Evolutionary conservation across 2,888 invertebrate species (phyloP).

Genomic region (Macrophya alboannulata): DNA sequence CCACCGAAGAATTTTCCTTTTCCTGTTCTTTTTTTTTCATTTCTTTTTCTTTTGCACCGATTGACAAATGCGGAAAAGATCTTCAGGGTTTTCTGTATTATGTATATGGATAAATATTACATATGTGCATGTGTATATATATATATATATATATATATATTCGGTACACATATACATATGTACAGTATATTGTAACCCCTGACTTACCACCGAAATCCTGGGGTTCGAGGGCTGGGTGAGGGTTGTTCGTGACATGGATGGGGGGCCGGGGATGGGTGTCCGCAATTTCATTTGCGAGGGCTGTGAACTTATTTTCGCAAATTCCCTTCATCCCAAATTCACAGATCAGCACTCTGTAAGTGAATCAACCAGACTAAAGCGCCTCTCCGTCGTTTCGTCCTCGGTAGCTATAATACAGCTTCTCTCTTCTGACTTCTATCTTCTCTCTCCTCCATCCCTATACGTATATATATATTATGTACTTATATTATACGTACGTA

Average conservation of each 20-base stretch:
- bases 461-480: background rate
- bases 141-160: slow-evolving; percentile 55
- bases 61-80: background rate
- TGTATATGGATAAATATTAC: slow-evolving; percentile 46
- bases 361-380: slow-evolving; percentile 57
- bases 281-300: slow-evolving; percentile 66
- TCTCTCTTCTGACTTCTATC: background rate
- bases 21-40: background rate
- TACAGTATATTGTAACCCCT: slow-evolving; percentile 10
- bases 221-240: slow-evolving; percentile 40
- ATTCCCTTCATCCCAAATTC: slow-evolving; percentile 63
- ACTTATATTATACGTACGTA: background rate
- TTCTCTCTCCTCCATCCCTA: background rate
- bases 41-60: background rate
- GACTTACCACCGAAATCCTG: slow-evolving; percentile 28
- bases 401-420: too few species aligned
- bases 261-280: slow-evolving; percentile 57
- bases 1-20: background rate
- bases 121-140: slow-evolving; percentile 33
- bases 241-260: slow-evolving; percentile 47
- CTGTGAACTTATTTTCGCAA: slow-evolving; percentile 65
- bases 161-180: slow-evolving; percentile 53
- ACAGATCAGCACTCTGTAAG: slow-evolving; percentile 66
- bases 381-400: background rate
- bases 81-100: too few species aligned